phyloP scores from a whole-genome alignment of 2,113 vertebrate genomes.

The Sialia sialis region DNA sequence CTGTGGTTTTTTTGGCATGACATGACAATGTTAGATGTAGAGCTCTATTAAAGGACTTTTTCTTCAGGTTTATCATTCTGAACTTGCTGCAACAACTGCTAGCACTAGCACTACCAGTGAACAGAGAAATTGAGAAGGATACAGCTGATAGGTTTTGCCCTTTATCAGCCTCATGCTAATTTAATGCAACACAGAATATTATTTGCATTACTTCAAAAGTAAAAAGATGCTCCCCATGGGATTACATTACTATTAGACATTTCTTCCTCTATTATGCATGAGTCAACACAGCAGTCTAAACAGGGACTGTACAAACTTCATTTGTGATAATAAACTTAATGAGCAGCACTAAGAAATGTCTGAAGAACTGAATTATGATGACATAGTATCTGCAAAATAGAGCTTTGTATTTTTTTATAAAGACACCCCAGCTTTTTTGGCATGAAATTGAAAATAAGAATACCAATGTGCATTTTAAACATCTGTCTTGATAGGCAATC shows the following conservation, averaged over 20 bases:
- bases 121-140: neutral
- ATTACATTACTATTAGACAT: constrained; percentile 10
- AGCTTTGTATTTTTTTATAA: neutral
- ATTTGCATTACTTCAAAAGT: constrained; percentile 15
- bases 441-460: neutral
- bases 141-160: neutral
- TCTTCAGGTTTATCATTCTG: neutral
- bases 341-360: constrained; percentile 8
- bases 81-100: neutral
- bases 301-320: neutral
- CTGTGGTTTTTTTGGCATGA: neutral
- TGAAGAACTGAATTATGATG: constrained; percentile 24
- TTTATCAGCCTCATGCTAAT: constrained; percentile 37
- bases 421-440: neutral
- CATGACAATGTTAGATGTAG: neutral
- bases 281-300: neutral
- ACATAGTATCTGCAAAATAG: neutral
- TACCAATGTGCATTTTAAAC: constrained; percentile 8
- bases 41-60: neutral
- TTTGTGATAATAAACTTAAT: constrained; percentile 45
- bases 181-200: constrained; percentile 38
- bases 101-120: neutral
- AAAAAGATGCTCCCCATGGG: neutral
- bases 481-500: neutral
- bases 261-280: neutral